phyloP scores from a whole-genome alignment of 1,140 invertebrate genomes.

The Philopotamus ludificatus region DNA sequence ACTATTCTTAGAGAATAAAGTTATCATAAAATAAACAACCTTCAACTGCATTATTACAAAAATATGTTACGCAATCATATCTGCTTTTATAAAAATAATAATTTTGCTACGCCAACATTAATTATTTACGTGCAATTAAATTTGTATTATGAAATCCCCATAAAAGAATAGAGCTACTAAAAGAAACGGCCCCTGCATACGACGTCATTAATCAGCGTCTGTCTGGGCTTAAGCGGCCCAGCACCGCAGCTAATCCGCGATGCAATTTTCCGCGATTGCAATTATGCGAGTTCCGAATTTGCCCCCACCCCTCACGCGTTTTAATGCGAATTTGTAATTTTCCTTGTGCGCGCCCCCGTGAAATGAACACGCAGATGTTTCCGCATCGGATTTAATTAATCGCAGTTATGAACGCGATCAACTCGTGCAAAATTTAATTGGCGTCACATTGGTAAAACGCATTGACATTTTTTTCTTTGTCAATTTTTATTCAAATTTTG shows the following conservation, averaged over 20 bases:
- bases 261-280: conserved; percentile 35
- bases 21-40: no score
- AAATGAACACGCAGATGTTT: not conserved
- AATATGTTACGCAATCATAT: no score
- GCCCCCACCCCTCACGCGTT: not conserved
- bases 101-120: not conserved
- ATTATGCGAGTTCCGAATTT: conserved; percentile 23
- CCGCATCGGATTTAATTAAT: not conserved
- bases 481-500: no score
- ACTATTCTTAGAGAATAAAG: no score
- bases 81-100: no score
- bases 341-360: not conserved
- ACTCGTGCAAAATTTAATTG: no score
- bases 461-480: no score
- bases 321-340: not conserved
- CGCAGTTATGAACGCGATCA: not conserved
- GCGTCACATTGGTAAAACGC: no score
- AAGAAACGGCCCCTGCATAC: not conserved
- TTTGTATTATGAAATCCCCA: not conserved
- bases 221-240: conserved; percentile 29
- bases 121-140: conserved; percentile 5
- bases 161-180: not conserved
- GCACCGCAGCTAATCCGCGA: conserved; percentile 28
- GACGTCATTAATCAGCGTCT: conserved; percentile 13
- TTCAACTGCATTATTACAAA: no score